phyloP scores from a whole-genome alignment of 2,888 invertebrate genomes.

The Elmis aenea region DNA sequence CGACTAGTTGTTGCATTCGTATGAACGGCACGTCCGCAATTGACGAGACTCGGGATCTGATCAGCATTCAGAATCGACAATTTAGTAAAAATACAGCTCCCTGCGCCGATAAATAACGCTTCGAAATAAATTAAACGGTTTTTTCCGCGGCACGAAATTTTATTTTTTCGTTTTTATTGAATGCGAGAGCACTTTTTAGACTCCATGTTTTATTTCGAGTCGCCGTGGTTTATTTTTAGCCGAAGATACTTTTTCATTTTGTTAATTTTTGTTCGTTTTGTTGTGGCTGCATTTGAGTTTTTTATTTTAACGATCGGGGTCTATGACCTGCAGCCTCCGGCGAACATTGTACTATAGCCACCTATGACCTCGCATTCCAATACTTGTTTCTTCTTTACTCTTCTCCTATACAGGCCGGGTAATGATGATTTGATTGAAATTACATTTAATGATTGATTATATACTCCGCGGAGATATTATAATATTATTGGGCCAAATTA shows the following conservation, averaged over 20 bases:
- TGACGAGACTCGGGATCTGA: slow-evolving; percentile 22
- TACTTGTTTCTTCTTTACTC: slow-evolving; percentile 37
- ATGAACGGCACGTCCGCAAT: slow-evolving; percentile 21
- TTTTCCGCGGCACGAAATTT: slow-evolving; percentile 12
- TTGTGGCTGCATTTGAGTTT: slow-evolving; percentile 25
- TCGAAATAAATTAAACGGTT: slow-evolving; percentile 21
- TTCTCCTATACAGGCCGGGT: slow-evolving; percentile 21
- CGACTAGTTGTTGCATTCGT: slow-evolving; percentile 9
- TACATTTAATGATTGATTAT: slow-evolving; percentile 29
- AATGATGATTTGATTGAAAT: slow-evolving; percentile 27
- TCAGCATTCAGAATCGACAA: slow-evolving; percentile 24
- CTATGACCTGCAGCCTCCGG: slow-evolving; percentile 42
- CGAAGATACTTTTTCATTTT: slow-evolving; percentile 11
- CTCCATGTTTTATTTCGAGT: slow-evolving; percentile 11
- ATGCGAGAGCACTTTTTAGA: slow-evolving; percentile 14
- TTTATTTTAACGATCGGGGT: slow-evolving; percentile 32
- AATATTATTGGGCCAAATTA: no score
- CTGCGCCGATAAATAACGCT: slow-evolving; percentile 19
- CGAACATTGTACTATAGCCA: slow-evolving; percentile 43
- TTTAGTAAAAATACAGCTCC: slow-evolving; percentile 22
- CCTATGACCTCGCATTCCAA: slow-evolving; percentile 48
- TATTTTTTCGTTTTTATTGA: slow-evolving; percentile 15
- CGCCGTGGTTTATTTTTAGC: slow-evolving; percentile 9
- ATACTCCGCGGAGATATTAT: no score
- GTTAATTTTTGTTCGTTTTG: slow-evolving; percentile 25